A percentile compares a stretch with the other conserved stretches of the same genome.
Evolutionary conservation across 2,113 vertebrate genomes (phyloP).

Genomic region (Channa maculata): DNA sequence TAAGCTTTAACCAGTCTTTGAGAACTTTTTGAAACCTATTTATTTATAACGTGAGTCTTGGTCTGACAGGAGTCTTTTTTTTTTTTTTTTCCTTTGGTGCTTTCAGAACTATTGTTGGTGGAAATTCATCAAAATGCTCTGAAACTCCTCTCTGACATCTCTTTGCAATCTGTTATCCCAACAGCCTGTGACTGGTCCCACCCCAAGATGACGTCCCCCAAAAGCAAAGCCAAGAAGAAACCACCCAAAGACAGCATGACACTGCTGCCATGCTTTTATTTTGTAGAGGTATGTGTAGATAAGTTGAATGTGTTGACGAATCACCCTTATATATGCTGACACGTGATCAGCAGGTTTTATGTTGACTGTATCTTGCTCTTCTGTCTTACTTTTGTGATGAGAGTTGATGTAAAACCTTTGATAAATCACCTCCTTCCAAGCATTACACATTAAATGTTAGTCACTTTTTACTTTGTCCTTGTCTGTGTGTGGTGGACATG

Average conservation of each 20-base stretch:
- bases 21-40: conserved; percentile 9
- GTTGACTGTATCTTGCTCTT: not conserved
- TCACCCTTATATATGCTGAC: not conserved
- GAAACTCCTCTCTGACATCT: conserved; percentile 10
- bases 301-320: conserved; percentile 6
- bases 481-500: not conserved
- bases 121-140: not conserved
- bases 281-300: conserved; percentile 85
- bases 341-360: not conserved
- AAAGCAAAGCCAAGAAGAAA: conserved; percentile 87
- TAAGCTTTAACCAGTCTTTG: conserved; percentile 5
- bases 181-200: conserved; percentile 77
- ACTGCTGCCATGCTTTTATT: conserved; percentile 92
- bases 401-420: conserved; percentile 5
- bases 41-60: not conserved
- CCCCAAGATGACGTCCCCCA: conserved; percentile 78
- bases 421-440: conserved; percentile 21
- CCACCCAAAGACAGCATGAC: conserved; percentile 92
- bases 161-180: conserved; percentile 7
- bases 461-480: conserved; percentile 49
- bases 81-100: conserved; percentile 9
- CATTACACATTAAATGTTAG: conserved; percentile 33
- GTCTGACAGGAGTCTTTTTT: not conserved
- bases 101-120: conserved; percentile 18
- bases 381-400: not conserved